Evolutionary conservation across 2,113 vertebrate genomes (phyloP).

Genomic region (Stigmatopora argus): DNA sequence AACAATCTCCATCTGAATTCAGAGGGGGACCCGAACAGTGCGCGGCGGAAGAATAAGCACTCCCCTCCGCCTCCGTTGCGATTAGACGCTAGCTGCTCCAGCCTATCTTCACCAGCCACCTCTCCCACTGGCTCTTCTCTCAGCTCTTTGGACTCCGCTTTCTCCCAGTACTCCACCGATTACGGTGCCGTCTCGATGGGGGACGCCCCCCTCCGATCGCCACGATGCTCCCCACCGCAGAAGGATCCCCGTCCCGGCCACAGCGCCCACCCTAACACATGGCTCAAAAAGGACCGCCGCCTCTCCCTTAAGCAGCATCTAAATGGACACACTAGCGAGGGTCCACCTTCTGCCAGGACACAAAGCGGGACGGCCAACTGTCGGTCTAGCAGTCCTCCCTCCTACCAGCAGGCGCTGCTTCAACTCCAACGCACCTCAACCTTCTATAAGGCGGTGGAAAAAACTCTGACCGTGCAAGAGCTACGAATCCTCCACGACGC

Average conservation of each 20-base stretch:
- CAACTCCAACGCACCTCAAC: constrained; percentile 55
- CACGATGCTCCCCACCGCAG: constrained; percentile 48
- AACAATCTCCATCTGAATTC: constrained; percentile 73
- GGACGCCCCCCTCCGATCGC: constrained; percentile 38
- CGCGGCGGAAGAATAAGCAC: constrained; percentile 68
- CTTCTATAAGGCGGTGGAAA: constrained; percentile 48
- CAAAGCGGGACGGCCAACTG: neutral
- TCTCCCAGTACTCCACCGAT: constrained; percentile 87
- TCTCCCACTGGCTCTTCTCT: constrained; percentile 82
- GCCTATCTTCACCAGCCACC: constrained; percentile 82
- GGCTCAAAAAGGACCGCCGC: constrained; percentile 73
- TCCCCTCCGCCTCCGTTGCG: constrained; percentile 63
- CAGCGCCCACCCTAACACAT: constrained; percentile 72
- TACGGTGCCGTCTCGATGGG: constrained; percentile 63
- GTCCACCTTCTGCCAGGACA: constrained; percentile 34
- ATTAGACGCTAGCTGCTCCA: constrained; percentile 79
- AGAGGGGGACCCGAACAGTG: constrained; percentile 52
- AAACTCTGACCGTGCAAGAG: constrained; percentile 48
- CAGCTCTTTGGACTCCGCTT: constrained; percentile 85
- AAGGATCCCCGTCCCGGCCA: constrained; percentile 44
- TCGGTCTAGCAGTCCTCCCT: constrained; percentile 46
- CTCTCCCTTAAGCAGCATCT: constrained; percentile 69
- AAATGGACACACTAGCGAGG: constrained; percentile 37
- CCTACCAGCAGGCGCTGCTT: constrained; percentile 60
- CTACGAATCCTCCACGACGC: constrained; percentile 43